Evolutionary conservation across 1,140 invertebrate species (phyloP).

Genomic region (Cotesia glomerata): DNA sequence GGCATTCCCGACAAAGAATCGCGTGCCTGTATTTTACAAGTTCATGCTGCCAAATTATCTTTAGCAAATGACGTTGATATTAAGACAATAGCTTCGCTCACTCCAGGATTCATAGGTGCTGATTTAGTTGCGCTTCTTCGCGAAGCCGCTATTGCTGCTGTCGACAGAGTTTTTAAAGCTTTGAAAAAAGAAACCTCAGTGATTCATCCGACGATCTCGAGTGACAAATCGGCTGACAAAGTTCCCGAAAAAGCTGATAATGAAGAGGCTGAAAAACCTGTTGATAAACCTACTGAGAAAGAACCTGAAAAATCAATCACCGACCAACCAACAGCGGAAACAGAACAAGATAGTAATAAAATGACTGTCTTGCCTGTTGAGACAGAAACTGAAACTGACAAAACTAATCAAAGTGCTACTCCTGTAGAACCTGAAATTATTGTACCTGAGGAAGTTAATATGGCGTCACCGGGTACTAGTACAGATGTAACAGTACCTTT

Average conservation of each 20-base stretch:
- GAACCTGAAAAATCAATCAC: no score
- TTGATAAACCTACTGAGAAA: no score
- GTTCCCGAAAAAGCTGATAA: conserved; percentile 10
- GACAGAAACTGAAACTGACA: conserved; percentile 12
- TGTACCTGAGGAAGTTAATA: conserved; percentile 17
- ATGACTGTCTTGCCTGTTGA: neutral
- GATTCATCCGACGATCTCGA: conserved; percentile 33
- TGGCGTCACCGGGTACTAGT: neutral
- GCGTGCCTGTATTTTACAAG: conserved; percentile 76
- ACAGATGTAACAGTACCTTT: neutral
- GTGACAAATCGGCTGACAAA: neutral
- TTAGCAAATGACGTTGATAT: conserved; percentile 76
- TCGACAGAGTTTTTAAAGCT: conserved; percentile 67
- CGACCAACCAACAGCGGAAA: no score
- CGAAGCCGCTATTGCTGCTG: conserved; percentile 86
- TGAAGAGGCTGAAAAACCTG: neutral
- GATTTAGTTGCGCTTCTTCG: conserved; percentile 87
- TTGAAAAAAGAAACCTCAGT: neutral
- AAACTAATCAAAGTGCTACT: neutral
- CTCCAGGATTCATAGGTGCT: conserved; percentile 96
- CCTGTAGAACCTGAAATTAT: neutral
- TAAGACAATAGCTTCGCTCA: conserved; percentile 76
- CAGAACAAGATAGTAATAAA: neutral
- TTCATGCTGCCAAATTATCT: conserved; percentile 72
- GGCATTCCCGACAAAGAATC: conserved; percentile 90